Base-by-base conservation (phyloP, 2,888 invertebrate genomes). In the Stenurella melanura region DNA sequence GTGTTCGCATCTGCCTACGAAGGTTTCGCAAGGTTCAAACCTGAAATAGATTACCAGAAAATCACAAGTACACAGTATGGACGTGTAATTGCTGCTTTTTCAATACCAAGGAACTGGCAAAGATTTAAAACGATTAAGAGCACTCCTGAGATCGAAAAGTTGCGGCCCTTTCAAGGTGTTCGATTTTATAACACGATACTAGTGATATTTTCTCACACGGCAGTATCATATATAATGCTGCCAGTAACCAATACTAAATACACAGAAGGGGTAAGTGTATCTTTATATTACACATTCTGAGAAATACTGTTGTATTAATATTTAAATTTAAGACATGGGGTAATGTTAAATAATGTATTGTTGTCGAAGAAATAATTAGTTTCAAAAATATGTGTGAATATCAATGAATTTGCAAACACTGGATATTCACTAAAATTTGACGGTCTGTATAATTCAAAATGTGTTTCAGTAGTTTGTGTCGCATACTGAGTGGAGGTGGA, bases 61-160 rank as follows among this genome's bases (percentile, higher is more conserved):
- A 18, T 67, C 1, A n/a, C 34, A 19, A 17, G 19, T 42, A 61
- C 74, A 68, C 0, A 56, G 81, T 82, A 30, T 21, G 83, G 83
- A 26, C 79, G 74, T 78, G 21, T 83, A 26, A n/a, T 82, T 2
- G 19, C 74, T 0, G 70, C 81, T 11, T 85, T 85, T 64, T 85
- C 85, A 10, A 66, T 85, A 50, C 77, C 79, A 1, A 83, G 74
- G 30, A 85, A 85, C 72, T 85, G 81, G 81, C 74, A 67, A 26
- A 80, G 77, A 57, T 30, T 81, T 42, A 76, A 75, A 57, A 74
- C 56, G 7, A 56, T 76, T 54, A 75, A 75, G 15, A 69, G 60
- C 11, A 70, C 72, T 26, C 63, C 64, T 19, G 77, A 76, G n/a
- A 74, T 67, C 19, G 81, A 81, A 34, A 74, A 76, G 70, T 61